These are phyloP conservation scores for Aproaerema taeniolella DNA, from an alignment of 2,888 invertebrate species.

Conservation along the genomic window DNA sequence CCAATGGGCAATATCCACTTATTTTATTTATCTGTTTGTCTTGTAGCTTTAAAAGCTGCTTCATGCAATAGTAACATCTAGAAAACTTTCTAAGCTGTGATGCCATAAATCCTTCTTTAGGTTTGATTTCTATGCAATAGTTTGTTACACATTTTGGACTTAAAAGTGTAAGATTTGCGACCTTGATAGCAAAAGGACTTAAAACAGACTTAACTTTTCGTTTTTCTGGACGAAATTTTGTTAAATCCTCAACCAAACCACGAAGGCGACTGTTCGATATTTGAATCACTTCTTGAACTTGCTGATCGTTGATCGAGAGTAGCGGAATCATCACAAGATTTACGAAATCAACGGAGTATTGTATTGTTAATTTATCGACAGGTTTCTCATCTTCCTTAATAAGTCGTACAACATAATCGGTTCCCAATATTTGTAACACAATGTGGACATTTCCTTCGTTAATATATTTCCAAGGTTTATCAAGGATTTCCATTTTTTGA, in stretches of 20 bases:
- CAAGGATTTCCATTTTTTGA: slow-evolving; percentile 41
- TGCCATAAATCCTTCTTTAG: slow-evolving; percentile 81
- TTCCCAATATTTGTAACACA: slow-evolving; percentile 65
- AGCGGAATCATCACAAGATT: slow-evolving; percentile 56
- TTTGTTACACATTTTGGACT: slow-evolving; percentile 36
- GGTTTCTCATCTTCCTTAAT: slow-evolving; percentile 46
- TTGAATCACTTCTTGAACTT: slow-evolving; percentile 45
- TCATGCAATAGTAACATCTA: slow-evolving; percentile 77
- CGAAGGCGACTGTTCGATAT: slow-evolving; percentile 45
- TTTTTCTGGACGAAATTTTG: slow-evolving; percentile 43
- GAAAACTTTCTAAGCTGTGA: slow-evolving; percentile 39
- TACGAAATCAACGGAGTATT: slow-evolving; percentile 44
- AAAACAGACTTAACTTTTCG: slow-evolving; percentile 59
- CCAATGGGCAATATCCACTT: slow-evolving; percentile 83
- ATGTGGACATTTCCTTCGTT: slow-evolving; percentile 78
- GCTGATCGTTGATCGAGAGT: slow-evolving; percentile 29
- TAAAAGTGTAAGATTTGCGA: slow-evolving; percentile 56
- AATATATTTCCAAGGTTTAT: slow-evolving; percentile 66
- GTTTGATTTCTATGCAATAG: slow-evolving; percentile 81
- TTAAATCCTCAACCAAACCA: slow-evolving; percentile 40
- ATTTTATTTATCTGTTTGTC: slow-evolving; percentile 63
- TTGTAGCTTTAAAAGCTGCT: slow-evolving; percentile 75
- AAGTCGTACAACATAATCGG: slow-evolving; percentile 60
- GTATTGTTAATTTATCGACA: slow-evolving; percentile 22
- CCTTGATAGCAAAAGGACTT: slow-evolving; percentile 61